Evolutionary conservation across 2,888 invertebrate species (phyloP).

Genomic region (Danaus chrysippus): DNA sequence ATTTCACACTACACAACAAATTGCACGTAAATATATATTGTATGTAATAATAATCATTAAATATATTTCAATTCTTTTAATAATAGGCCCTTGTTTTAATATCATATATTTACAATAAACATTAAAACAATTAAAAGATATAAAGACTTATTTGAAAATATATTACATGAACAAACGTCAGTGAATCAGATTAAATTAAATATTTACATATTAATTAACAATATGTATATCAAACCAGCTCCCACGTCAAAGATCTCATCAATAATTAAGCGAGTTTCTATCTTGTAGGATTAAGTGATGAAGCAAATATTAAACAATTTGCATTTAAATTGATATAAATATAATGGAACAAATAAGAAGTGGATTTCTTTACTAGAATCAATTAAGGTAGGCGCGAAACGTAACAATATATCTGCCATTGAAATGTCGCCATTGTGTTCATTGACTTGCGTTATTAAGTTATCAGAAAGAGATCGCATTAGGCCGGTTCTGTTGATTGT

Average conservation of each 20-base stretch:
- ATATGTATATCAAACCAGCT: not conserved
- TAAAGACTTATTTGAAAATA: too few species aligned
- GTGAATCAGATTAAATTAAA: conserved; percentile 1
- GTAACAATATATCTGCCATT: conserved; percentile 15
- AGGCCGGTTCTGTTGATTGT: conserved; percentile 19
- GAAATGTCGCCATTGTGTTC: conserved; percentile 19
- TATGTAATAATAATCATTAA: not conserved
- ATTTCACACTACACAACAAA: conserved; percentile 8
- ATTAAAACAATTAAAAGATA: too few species aligned
- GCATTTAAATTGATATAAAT: not conserved
- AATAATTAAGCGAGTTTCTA: conserved; percentile 4
- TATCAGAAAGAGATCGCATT: conserved; percentile 20
- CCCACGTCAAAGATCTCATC: conserved; percentile 6
- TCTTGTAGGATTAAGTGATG: not conserved
- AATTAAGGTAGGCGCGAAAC: conserved; percentile 20
- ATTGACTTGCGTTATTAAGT: conserved; percentile 22
- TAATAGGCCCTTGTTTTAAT: not conserved
- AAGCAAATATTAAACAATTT: conserved; percentile 1
- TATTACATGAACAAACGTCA: not conserved
- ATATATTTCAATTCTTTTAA: not conserved
- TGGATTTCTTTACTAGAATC: conserved; percentile 14
- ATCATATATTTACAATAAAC: too few species aligned
- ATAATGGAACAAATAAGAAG: not conserved
- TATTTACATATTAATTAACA: not conserved
- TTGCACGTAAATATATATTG: conserved; percentile 1